These are phyloP conservation scores for Copidosoma floridanum DNA, from an alignment of 1,140 invertebrate genomes.

Conservation along the genomic window DNA sequence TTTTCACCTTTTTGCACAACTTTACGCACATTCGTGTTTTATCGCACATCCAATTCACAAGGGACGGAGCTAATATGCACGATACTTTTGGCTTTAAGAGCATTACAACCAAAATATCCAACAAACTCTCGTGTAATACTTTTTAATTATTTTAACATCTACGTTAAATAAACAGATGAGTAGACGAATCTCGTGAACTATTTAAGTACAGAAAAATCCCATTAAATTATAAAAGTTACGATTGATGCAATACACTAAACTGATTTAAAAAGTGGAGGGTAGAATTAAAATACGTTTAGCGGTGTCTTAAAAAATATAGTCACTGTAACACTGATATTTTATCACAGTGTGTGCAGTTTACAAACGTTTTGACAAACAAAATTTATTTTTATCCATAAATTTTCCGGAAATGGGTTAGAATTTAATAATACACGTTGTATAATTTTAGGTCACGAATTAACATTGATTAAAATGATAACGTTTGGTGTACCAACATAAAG, in stretches of 20 bases:
- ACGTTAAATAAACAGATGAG: background rate
- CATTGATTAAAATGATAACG: too few relatives aligned
- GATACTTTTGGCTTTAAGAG: conserved; percentile 20
- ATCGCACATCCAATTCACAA: conserved; percentile 34
- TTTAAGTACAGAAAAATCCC: conserved; percentile 16
- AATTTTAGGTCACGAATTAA: too few relatives aligned
- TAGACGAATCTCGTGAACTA: conserved; percentile 12
- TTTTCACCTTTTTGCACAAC: conserved; percentile 26
- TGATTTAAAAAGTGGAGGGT: background rate
- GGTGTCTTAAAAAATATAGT: conserved; percentile 8
- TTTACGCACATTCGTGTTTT: conserved; percentile 32
- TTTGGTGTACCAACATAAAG: too few relatives aligned
- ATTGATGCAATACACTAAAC: background rate
- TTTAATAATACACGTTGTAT: too few relatives aligned
- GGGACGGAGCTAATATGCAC: conserved; percentile 50
- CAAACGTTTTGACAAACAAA: too few relatives aligned
- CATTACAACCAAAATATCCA: conserved; percentile 4
- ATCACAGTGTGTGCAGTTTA: conserved; percentile 18
- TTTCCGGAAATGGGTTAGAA: too few relatives aligned
- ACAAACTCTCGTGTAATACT: conserved; percentile 2
- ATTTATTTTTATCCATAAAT: too few relatives aligned
- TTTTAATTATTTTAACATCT: conserved; percentile 20
- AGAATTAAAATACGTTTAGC: conserved; percentile 9
- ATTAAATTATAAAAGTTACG: conserved; percentile 9
- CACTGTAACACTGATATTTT: conserved; percentile 8